Evolutionary conservation across 2,113 vertebrate species (phyloP).

Genomic region (Acrocephalus arundinaceus): DNA sequence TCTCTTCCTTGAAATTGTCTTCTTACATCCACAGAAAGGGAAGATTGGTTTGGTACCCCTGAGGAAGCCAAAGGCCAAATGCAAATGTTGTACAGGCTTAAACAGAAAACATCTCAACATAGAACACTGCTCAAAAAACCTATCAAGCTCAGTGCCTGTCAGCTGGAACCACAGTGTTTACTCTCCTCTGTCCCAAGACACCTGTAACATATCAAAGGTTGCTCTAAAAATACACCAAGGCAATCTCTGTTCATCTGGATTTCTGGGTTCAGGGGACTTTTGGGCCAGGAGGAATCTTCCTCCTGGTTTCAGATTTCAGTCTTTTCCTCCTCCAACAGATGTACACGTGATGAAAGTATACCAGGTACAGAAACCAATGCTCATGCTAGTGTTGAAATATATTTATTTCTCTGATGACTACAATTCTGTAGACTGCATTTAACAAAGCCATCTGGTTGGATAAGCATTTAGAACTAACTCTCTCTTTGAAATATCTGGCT

Average conservation of each 20-base stretch:
- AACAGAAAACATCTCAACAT: not conserved
- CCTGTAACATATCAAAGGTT: not conserved
- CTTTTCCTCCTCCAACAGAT: not conserved
- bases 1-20: not conserved
- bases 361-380: not conserved
- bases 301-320: not conserved
- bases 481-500: not conserved
- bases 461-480: not conserved
- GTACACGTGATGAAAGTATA: not conserved
- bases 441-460: not conserved
- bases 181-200: not conserved
- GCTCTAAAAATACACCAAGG: not conserved
- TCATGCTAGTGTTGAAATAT: not conserved
- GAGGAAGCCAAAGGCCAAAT: not conserved
- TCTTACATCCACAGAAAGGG: not conserved
- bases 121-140: not conserved
- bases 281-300: not conserved
- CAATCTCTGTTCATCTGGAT: not conserved
- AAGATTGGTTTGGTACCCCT: not conserved
- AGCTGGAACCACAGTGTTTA: not conserved
- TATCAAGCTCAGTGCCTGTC: not conserved
- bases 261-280: not conserved
- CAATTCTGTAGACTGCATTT: not conserved
- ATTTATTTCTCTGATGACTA: not conserved
- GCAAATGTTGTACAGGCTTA: not conserved